Evolutionary conservation across 2,797 vertebrate species (phyloP).

Genomic region (Pangasius djambal): DNA sequence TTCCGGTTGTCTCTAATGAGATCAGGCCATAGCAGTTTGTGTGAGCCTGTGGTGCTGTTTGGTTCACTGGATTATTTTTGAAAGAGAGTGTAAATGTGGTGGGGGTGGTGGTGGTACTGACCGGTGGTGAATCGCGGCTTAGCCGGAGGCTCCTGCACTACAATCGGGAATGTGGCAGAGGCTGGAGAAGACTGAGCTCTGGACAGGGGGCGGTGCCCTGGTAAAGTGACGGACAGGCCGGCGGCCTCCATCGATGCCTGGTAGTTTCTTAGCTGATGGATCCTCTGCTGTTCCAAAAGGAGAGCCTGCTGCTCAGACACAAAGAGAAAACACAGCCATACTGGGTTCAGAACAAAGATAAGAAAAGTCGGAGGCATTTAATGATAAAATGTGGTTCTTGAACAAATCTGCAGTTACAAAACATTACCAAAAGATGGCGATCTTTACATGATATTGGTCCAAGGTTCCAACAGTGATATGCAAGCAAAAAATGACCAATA

Average conservation of each 20-base stretch:
- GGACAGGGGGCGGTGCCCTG: conserved; percentile 90
- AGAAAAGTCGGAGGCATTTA: neutral
- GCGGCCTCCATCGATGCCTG: conserved; percentile 95
- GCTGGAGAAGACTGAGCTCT: conserved; percentile 94
- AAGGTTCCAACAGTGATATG: neutral
- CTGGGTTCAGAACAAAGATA: neutral
- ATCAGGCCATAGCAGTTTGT: neutral
- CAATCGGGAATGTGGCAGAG: conserved; percentile 89
- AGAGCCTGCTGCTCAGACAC: conserved; percentile 86
- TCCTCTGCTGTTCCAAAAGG: conserved; percentile 93
- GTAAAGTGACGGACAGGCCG: conserved; percentile 86
- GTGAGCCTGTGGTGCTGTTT: neutral
- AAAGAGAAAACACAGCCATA: neutral
- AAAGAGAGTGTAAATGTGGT: neutral
- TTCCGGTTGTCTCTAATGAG: neutral
- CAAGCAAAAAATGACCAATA: neutral
- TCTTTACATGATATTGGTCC: conserved; percentile 16
- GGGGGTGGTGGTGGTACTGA: conserved; percentile 53
- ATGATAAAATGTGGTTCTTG: neutral
- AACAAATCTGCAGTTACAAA: neutral
- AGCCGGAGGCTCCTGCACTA: conserved; percentile 84
- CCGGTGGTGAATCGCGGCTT: conserved; percentile 96
- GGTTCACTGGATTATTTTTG: neutral
- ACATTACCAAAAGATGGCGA: conserved; percentile 54
- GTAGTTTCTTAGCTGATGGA: conserved; percentile 95